These are phyloP conservation scores for Halcyon chelicuti DNA, from an alignment of 2,797 vertebrate species.

Conservation along the genomic window DNA sequence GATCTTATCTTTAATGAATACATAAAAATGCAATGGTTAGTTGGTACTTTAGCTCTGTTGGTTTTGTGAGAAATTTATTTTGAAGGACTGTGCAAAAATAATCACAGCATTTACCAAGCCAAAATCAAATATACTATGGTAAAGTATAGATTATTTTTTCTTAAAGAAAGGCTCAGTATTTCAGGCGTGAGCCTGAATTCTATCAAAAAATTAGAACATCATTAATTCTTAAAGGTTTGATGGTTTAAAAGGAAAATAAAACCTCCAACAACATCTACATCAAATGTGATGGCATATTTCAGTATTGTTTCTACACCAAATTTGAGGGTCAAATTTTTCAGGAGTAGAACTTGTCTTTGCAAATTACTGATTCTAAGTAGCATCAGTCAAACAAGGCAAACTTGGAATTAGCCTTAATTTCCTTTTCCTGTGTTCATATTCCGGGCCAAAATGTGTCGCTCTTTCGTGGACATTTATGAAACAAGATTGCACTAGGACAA, in stretches of 20 bases:
- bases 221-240: not conserved
- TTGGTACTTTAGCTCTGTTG: conserved; percentile 1
- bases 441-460: not conserved
- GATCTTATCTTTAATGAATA: conserved; percentile 57
- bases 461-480: not conserved
- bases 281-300: not conserved
- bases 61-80: conserved; percentile 14
- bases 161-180: not conserved
- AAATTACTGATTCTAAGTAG: not conserved
- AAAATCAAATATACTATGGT: not conserved
- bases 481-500: not conserved
- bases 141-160: not conserved
- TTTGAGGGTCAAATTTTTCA: not conserved
- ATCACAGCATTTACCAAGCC: not conserved
- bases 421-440: not conserved
- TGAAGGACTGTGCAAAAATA: conserved; percentile 12
- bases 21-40: conserved; percentile 55
- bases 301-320: not conserved
- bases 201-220: not conserved
- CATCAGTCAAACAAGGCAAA: not conserved
- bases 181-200: not conserved
- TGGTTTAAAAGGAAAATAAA: not conserved
- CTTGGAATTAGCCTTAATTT: not conserved
- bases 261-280: not conserved
- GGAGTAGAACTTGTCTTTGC: not conserved